These are phyloP conservation scores for Agonopterix subpropinquella DNA, from an alignment of 2,888 invertebrate species.

Conservation along the genomic window DNA sequence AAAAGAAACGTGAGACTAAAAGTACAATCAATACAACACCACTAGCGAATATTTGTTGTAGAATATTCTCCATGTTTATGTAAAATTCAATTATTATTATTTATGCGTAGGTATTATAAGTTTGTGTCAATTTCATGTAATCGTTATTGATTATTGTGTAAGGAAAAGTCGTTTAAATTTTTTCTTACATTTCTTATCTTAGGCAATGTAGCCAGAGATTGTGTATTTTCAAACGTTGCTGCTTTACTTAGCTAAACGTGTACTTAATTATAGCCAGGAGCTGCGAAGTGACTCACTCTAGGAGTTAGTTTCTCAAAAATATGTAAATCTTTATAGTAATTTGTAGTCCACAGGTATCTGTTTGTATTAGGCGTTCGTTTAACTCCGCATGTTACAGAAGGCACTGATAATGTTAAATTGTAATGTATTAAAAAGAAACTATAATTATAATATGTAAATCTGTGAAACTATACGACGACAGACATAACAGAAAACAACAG, in stretches of 20 bases:
- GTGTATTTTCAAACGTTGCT: conserved; percentile 11
- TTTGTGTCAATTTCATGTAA: conserved; percentile 52
- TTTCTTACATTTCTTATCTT: conserved; percentile 5
- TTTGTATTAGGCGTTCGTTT: conserved; percentile 1
- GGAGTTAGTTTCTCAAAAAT: background rate
- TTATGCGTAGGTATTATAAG: conserved; percentile 25
- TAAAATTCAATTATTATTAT: conserved; percentile 33
- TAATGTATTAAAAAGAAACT: too few relatives aligned
- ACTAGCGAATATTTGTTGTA: conserved; percentile 65
- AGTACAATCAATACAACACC: conserved; percentile 53
- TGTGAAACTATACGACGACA: too few relatives aligned
- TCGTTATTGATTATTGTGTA: conserved; percentile 15
- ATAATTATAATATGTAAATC: too few relatives aligned
- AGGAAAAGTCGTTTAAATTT: too few relatives aligned
- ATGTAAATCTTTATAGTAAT: too few relatives aligned
- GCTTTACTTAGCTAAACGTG: conserved; percentile 20
- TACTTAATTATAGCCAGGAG: conserved; percentile 19
- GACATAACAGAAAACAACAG: too few relatives aligned
- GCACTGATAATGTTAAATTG: background rate
- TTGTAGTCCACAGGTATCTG: too few relatives aligned
- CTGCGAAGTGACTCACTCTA: conserved; percentile 9
- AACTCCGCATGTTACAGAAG: background rate
- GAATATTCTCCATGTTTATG: conserved; percentile 49
- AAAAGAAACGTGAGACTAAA: conserved; percentile 36
- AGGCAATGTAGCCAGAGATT: conserved; percentile 11